These are phyloP conservation scores for Aphelocoma californica DNA, from an alignment of 2,797 vertebrate genomes.

Conservation along the genomic window DNA sequence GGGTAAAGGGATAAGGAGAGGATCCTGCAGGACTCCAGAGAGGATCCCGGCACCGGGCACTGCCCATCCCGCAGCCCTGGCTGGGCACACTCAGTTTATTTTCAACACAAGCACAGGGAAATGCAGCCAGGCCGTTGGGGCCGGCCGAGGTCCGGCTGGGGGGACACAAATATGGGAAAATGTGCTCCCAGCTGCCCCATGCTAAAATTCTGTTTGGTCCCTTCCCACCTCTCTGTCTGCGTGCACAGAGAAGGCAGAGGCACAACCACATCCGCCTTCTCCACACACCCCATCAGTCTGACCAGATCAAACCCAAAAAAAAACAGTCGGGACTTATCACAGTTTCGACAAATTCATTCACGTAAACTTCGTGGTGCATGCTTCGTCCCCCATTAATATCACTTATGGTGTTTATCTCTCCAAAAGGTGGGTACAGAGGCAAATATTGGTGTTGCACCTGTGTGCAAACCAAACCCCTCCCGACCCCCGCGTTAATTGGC, in stretches of 20 bases:
- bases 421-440: rapidly evolving
- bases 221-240: background rate
- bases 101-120: background rate
- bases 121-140: background rate
- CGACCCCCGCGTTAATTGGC: background rate
- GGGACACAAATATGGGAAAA: rapidly evolving
- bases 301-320: rapidly evolving
- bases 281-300: rapidly evolving
- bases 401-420: rapidly evolving
- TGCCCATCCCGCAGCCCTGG: background rate
- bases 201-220: background rate
- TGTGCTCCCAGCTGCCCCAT: rapidly evolving
- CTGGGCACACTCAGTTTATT: background rate
- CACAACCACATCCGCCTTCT: rapidly evolving
- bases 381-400: rapidly evolving
- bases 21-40: rapidly evolving
- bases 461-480: background rate
- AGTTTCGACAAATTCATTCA: rapidly evolving
- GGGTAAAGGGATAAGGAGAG: background rate
- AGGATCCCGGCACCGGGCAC: background rate
- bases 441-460: background rate
- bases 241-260: rapidly evolving
- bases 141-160: background rate
- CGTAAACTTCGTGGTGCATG: rapidly evolving
- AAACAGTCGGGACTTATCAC: rapidly evolving